A percentile compares a stretch with the other conserved stretches of the same genome.
phyloP scores from a whole-genome alignment of 1,140 invertebrate species.

The Geopemphigus sp. region DNA sequence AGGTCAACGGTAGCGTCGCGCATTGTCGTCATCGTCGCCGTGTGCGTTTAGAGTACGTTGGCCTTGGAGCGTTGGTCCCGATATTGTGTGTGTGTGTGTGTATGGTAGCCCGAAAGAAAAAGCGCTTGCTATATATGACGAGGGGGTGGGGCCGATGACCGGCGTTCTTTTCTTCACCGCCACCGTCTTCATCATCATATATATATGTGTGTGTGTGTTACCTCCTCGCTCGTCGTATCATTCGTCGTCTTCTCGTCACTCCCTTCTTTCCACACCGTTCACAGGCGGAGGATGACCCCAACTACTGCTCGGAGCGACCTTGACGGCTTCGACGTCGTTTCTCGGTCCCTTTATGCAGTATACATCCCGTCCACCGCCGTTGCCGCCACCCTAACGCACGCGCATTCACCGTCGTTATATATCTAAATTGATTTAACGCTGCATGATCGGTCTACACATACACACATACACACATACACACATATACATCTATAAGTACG shows the following conservation, averaged over 20 bases:
- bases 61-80: slow-evolving; percentile 30
- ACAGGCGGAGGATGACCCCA: slow-evolving; percentile 33
- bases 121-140: slow-evolving; percentile 29
- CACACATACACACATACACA: not conserved
- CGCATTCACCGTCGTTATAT: not conserved
- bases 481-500: too few species aligned
- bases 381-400: not conserved
- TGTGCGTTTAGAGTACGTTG: slow-evolving; percentile 39
- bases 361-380: not conserved
- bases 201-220: not conserved
- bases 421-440: slow-evolving; percentile 29
- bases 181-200: too few species aligned
- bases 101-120: slow-evolving; percentile 35
- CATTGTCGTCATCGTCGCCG: not conserved
- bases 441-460: not conserved
- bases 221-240: not conserved
- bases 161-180: slow-evolving; percentile 33
- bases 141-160: slow-evolving; percentile 48
- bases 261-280: not conserved
- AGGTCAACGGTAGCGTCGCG: slow-evolving; percentile 45
- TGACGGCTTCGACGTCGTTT: slow-evolving; percentile 7
- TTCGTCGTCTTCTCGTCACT: too few species aligned
- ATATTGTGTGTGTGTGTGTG: slow-evolving; percentile 3
- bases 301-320: not conserved
- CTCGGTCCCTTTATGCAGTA: slow-evolving; percentile 15